Base-by-base conservation (phyloP, 2,888 invertebrate genomes). In the Myathropa florea region DNA sequence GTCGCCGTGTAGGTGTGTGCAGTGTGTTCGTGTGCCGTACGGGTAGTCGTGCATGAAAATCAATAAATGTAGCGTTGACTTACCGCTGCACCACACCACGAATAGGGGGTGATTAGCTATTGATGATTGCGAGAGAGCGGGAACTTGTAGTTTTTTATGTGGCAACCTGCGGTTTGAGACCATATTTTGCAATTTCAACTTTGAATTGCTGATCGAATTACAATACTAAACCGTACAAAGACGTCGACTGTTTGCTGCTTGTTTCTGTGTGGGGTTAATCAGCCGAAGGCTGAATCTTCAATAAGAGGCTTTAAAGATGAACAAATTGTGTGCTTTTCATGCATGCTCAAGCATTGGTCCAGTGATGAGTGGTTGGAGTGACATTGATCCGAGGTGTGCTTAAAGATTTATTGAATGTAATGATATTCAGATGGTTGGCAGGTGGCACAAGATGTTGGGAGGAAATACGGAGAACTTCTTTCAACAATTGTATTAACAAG, bases 11-110 rank as follows among this genome's bases (percentile, higher is more conserved):
- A 14, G 60, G 28, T 55, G 53, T 3, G 14, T 23, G 30, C 21
- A 14, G 53, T n/a, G 9, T 24, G 26, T 36, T 9, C 10, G 9
- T n/a, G 57, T 70, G 24, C 12, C 14, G 23, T 18, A 57, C 4
- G 57, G 24, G 30, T 46, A 65, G 60, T 68, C 60, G 67, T 76
- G 76, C 76, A 76, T 76, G 30, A 60, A 36, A 76, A 67, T 68
- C 67, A 60, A 76, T 67, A 68, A 76, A 68, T 46, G 4, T 75
- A 65, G 65, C 65, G 75, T 65, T 75, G 57, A 65, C 64, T 64
- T 75, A 59, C 23, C 57, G 36, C 76, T 36, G 28, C 26, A 59
- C 57, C 21, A 23, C 39, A n/a, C 14, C 28, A n/a, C n/a, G n/a
- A 46, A 18, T 60, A n/a, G 68, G 18, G n/a, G 73, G 55, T 73